A percentile compares a stretch with the other conserved stretches of the same genome.
These are phyloP conservation scores for Aplysia californica DNA, from an alignment of 1,140 invertebrate species.

Conservation along the genomic window DNA sequence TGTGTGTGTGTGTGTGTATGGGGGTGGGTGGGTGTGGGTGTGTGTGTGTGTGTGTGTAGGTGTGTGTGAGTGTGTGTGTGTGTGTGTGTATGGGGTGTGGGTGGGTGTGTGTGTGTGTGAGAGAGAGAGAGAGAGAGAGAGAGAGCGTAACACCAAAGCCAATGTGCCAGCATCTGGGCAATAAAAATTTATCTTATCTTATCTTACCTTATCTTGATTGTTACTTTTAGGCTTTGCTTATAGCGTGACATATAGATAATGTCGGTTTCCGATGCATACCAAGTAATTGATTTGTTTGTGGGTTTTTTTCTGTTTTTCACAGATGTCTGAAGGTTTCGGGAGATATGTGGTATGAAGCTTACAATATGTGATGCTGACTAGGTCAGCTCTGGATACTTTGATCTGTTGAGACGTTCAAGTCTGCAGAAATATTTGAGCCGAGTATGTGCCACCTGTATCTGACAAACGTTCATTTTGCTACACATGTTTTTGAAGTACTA, in stretches of 20 bases:
- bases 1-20: too few relatives aligned
- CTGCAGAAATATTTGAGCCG: background rate
- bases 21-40: too few relatives aligned
- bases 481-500: background rate
- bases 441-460: background rate
- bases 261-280: background rate
- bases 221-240: background rate
- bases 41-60: too few relatives aligned
- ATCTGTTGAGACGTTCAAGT: background rate
- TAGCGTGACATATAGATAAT: background rate
- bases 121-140: too few relatives aligned
- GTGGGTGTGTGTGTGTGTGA: too few relatives aligned
- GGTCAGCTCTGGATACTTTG: background rate
- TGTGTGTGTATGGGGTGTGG: too few relatives aligned
- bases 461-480: background rate
- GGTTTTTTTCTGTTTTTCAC: constrained; percentile 32
- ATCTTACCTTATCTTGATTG: background rate
- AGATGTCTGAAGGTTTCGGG: constrained; percentile 63
- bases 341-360: constrained; percentile 62
- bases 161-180: background rate
- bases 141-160: background rate
- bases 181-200: background rate
- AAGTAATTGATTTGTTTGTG: background rate
- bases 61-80: too few relatives aligned
- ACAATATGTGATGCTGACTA: constrained; percentile 30